Evolutionary conservation across 2,888 invertebrate genomes (phyloP).

Genomic region (Elmis aenea): DNA sequence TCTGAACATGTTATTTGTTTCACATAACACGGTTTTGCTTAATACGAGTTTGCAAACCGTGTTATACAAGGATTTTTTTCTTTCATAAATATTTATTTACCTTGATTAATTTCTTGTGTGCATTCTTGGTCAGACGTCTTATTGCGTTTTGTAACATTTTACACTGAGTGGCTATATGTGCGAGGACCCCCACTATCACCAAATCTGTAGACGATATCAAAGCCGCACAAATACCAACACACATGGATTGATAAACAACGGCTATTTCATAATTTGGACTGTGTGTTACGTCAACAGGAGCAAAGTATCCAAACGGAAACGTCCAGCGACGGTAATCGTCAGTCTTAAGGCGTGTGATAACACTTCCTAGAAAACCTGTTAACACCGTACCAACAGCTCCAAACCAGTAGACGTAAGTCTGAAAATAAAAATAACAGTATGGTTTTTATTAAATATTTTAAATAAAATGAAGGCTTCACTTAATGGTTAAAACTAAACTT

Average conservation of each 20-base stretch:
- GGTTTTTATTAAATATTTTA: no score
- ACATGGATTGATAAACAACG: not conserved
- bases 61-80: no score
- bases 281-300: not conserved
- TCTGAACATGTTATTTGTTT: no score
- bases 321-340: not conserved
- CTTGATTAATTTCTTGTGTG: not conserved
- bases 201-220: not conserved
- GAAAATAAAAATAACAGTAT: no score
- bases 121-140: not conserved
- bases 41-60: no score
- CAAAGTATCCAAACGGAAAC: not conserved
- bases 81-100: no score
- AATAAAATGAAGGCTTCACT: no score
- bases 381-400: not conserved
- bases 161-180: not conserved
- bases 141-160: not conserved
- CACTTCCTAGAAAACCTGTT: not conserved
- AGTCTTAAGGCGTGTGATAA: not conserved
- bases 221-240: not conserved
- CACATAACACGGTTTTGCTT: no score
- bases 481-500: no score
- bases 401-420: not conserved
- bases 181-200: constrained; percentile 3
- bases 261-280: constrained; percentile 7